A percentile compares a stretch with the other conserved stretches of the same genome.
Evolutionary conservation across 2,888 invertebrate species (phyloP).

Genomic region (Ochropleura plecta): DNA sequence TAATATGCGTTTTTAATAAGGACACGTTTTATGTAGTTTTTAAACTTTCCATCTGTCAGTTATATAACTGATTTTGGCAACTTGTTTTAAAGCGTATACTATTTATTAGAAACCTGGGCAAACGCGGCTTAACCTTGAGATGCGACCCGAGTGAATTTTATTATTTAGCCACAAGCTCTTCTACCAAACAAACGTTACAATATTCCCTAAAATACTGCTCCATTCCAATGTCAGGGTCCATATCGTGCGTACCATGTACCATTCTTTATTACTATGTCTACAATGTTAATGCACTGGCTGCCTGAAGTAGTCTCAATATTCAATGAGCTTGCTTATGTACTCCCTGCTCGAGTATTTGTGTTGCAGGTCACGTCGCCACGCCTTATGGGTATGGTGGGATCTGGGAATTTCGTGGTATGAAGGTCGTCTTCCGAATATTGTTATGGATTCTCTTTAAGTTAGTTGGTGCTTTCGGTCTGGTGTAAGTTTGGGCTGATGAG

Average conservation of each 20-base stretch:
- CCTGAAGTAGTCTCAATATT: conserved; percentile 72
- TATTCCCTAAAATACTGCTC: conserved; percentile 2
- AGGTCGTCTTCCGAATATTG: conserved; percentile 64
- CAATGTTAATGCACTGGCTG: conserved; percentile 48
- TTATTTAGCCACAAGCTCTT: too few relatives aligned
- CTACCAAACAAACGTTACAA: conserved; percentile 6
- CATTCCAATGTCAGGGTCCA: conserved; percentile 14
- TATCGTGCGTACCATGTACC: conserved; percentile 1
- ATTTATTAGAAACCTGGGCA: too few relatives aligned
- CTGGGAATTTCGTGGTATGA: conserved; percentile 73
- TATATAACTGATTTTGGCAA: too few relatives aligned
- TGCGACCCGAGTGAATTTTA: too few relatives aligned
- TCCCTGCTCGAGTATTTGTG: conserved; percentile 65
- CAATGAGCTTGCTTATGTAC: conserved; percentile 70
- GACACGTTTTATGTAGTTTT: too few relatives aligned
- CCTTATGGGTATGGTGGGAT: conserved; percentile 33
- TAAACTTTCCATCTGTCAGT: too few relatives aligned
- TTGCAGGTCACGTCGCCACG: conserved; percentile 74
- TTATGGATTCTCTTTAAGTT: not conserved
- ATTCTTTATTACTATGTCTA: conserved; percentile 52
- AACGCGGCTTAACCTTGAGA: too few relatives aligned
- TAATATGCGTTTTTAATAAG: too few relatives aligned
- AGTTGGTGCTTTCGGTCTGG: not conserved
- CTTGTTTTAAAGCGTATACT: too few relatives aligned
- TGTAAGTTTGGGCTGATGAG: not conserved